Percentiles rank a stretch among this genome's conserved stretches.
These are phyloP conservation scores for Fabriciana adippe DNA, from an alignment of 2,888 invertebrate species.

Conservation along the genomic window DNA sequence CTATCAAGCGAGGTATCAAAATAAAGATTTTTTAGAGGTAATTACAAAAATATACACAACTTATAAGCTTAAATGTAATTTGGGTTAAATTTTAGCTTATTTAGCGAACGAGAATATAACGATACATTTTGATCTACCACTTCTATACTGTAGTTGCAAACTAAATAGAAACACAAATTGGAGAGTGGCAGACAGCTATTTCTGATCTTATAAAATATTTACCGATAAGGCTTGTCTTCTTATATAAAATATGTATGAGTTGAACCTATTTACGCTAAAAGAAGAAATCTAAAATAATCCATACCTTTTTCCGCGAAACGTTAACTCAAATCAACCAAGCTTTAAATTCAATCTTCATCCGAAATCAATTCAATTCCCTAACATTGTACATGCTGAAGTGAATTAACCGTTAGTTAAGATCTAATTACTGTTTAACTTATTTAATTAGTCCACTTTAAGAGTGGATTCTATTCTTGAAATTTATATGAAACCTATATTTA, in stretches of 20 bases:
- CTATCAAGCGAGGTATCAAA: too few relatives aligned
- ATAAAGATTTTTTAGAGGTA: too few relatives aligned
- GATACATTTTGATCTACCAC: too few relatives aligned
- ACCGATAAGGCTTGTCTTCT: conserved; percentile 2
- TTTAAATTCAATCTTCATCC: conserved; percentile 14
- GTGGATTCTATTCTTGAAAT: too few relatives aligned
- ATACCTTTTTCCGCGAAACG: conserved; percentile 2
- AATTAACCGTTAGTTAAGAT: neutral
- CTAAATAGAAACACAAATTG: too few relatives aligned
- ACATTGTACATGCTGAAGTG: neutral
- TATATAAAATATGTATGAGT: neutral
- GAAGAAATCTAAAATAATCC: conserved; percentile 11
- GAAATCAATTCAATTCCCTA: conserved; percentile 2
- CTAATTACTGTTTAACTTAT: neutral
- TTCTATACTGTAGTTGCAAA: too few relatives aligned
- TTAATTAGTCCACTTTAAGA: neutral
- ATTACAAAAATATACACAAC: too few relatives aligned
- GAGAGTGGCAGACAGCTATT: too few relatives aligned
- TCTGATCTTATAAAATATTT: neutral
- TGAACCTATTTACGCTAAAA: conserved; percentile 1
- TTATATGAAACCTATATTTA: too few relatives aligned
- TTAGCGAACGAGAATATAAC: too few relatives aligned
- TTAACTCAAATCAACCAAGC: conserved; percentile 8
- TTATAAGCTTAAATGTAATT: too few relatives aligned
- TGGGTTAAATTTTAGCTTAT: too few relatives aligned